A percentile compares a stretch with the other conserved stretches of the same genome.
These are phyloP conservation scores for Heliconius eleuchia DNA, from an alignment of 1,140 invertebrate species.

Conservation along the genomic window DNA sequence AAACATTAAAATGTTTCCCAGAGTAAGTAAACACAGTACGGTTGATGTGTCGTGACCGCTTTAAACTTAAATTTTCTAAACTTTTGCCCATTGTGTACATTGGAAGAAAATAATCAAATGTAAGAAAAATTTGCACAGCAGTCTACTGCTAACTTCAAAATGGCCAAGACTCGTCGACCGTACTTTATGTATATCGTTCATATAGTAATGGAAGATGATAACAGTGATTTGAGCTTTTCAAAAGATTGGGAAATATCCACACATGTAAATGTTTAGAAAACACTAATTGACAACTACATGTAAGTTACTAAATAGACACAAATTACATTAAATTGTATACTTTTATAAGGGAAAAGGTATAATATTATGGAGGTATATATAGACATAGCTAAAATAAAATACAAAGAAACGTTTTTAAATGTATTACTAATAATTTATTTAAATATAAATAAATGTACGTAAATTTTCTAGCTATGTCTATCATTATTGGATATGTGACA, in stretches of 20 bases:
- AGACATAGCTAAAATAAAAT: neutral
- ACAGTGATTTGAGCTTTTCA: conserved; percentile 24
- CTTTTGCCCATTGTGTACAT: too few relatives aligned
- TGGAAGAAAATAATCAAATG: too few relatives aligned
- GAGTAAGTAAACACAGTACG: neutral
- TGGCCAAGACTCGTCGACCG: too few relatives aligned
- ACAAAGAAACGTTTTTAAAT: neutral
- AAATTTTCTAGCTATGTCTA: neutral
- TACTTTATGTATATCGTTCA: neutral
- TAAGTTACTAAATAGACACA: conserved; percentile 46
- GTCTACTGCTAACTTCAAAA: neutral
- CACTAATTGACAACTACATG: conserved; percentile 53
- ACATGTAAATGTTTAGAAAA: conserved; percentile 57
- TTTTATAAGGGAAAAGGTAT: neutral
- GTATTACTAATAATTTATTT: neutral
- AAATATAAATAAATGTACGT: neutral
- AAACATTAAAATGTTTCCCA: neutral
- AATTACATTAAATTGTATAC: conserved; percentile 15
- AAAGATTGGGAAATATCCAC: conserved; percentile 21
- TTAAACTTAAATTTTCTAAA: too few relatives aligned
- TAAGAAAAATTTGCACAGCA: too few relatives aligned
- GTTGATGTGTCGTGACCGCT: too few relatives aligned
- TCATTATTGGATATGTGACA: neutral
- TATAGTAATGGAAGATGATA: conserved; percentile 38
- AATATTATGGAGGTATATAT: neutral